Percentiles rank a stretch among this genome's conserved stretches.
Evolutionary conservation across 2,113 vertebrate genomes (phyloP).

Genomic region (Urocolius indicus): DNA sequence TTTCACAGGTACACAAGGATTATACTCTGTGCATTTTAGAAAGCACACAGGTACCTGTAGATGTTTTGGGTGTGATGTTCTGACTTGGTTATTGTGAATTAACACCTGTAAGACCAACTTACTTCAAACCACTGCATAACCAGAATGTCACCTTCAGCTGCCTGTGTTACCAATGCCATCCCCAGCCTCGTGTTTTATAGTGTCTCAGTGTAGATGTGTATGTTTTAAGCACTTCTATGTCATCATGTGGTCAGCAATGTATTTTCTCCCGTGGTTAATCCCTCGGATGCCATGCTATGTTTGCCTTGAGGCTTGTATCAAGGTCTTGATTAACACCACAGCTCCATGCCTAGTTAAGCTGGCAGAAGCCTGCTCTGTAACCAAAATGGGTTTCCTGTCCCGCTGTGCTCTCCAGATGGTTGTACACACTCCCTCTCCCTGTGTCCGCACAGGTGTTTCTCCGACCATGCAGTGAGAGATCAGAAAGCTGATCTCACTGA

Average conservation of each 20-base stretch:
- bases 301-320: slow-evolving; percentile 53
- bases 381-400: slow-evolving; percentile 60
- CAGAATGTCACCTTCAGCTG: neutral
- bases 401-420: slow-evolving; percentile 56
- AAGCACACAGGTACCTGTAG: neutral
- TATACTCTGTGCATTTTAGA: neutral
- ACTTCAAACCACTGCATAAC: neutral
- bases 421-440: neutral
- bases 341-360: slow-evolving; percentile 68
- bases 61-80: neutral
- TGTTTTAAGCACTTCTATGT: neutral
- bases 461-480: slow-evolving; percentile 26
- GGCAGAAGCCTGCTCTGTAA: slow-evolving; percentile 51
- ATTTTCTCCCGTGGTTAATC: neutral
- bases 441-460: slow-evolving; percentile 57
- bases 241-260: neutral
- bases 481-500: slow-evolving; percentile 50
- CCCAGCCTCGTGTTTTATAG: neutral
- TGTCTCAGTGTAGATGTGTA: neutral
- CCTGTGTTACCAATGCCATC: neutral
- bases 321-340: slow-evolving; percentile 57
- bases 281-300: neutral
- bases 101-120: neutral
- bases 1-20: neutral
- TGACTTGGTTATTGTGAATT: neutral